These are phyloP conservation scores for Xenopus borealis DNA, from an alignment of 2,113 vertebrate genomes.

Conservation along the genomic window DNA sequence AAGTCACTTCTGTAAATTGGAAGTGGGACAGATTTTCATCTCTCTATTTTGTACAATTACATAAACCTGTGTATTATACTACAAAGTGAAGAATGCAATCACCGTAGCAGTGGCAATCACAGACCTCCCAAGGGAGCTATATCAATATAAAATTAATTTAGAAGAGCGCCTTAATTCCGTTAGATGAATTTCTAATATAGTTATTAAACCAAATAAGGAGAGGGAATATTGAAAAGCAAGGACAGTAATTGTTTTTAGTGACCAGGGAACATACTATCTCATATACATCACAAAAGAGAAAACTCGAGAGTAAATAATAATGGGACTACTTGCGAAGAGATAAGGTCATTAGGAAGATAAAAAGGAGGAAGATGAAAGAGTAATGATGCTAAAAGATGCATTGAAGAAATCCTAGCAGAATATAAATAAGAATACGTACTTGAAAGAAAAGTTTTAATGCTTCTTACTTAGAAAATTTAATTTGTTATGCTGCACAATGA, in stretches of 20 bases:
- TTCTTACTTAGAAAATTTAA: too few species aligned
- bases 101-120: constrained; percentile 1
- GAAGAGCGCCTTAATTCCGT: constrained; percentile 15
- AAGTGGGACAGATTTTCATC: background rate
- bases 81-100: background rate
- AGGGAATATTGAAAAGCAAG: background rate
- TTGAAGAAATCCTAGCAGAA: too few species aligned
- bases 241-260: background rate
- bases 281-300: background rate
- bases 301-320: background rate
- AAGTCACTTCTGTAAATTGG: background rate
- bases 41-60: background rate
- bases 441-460: too few species aligned
- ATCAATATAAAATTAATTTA: constrained; percentile 27
- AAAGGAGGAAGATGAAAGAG: background rate
- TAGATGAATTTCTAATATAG: constrained; percentile 24
- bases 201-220: background rate
- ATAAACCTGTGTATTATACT: background rate
- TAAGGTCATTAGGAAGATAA: background rate
- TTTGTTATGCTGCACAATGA: too few species aligned
- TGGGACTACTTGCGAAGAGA: background rate
- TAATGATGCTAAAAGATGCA: too few species aligned
- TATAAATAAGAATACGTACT: too few species aligned
- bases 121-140: background rate
- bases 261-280: background rate